These are phyloP conservation scores for Bombus difficillimus DNA, from an alignment of 1,140 invertebrate genomes.

Conservation along the genomic window DNA sequence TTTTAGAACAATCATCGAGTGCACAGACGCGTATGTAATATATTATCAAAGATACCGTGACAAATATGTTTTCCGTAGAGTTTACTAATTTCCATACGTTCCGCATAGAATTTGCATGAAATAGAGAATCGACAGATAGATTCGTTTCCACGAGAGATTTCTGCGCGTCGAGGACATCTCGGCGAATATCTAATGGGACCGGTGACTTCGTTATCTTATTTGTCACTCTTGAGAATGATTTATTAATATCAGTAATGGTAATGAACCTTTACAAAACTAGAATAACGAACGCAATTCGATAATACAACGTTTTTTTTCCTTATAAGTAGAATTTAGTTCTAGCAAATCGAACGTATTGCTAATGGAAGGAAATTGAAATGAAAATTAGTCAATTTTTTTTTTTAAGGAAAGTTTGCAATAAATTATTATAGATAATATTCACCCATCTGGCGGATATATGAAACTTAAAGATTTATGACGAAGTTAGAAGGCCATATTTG, in stretches of 20 bases:
- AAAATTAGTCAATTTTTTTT: not conserved
- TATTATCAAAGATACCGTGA: constrained; percentile 20
- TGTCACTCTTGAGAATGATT: not conserved
- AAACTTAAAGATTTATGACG: not conserved
- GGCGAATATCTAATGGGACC: not conserved
- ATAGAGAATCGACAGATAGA: constrained; percentile 31
- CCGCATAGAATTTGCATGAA: constrained; percentile 32
- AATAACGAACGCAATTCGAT: not conserved
- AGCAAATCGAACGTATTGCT: too few relatives aligned
- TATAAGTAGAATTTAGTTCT: too few relatives aligned
- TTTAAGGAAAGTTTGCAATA: not conserved
- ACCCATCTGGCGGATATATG: too few relatives aligned
- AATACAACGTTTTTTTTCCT: not conserved
- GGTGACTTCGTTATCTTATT: not conserved
- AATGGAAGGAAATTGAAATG: too few relatives aligned
- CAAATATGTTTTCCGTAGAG: constrained; percentile 22
- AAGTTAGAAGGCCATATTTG: constrained; percentile 53
- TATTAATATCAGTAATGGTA: not conserved
- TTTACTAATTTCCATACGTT: not conserved
- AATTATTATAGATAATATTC: not conserved
- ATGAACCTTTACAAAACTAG: not conserved
- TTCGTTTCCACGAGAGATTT: constrained; percentile 16
- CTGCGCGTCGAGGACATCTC: constrained; percentile 1
- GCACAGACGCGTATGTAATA: not conserved
- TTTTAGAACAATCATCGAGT: not conserved